Evolutionary conservation across 2,113 vertebrate species (phyloP), one percentile per base, ranked within the genome.

Genomic region (Boulengeromyrus knoepffleri): DNA sequence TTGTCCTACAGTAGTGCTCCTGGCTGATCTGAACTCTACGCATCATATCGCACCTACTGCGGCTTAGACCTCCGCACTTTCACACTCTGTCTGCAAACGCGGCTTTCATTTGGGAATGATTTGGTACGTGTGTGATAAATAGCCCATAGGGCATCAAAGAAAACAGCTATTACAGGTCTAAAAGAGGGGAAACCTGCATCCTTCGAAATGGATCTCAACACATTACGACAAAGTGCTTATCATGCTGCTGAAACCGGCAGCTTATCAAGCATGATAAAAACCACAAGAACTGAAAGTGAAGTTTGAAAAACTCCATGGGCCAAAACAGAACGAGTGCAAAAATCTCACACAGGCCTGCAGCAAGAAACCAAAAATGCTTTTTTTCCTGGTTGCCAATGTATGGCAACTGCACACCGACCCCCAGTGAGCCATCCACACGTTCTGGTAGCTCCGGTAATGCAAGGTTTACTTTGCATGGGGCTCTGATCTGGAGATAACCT

Each of bases 231-330:
- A 39, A 77, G 12, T 77, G 74, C 74, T 80, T 80, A 80, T 80
- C 74, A 1, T 13, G 15, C 36, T 42, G 36, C 74, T 80, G 36
- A 80, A 80, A 80, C 74, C 74, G 3, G 17, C 74, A 80, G 74
- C 74, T 80, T 80, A 80, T 80, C 74, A 19, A 70, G 74, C 74
- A 8, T 80, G 36, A 80, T 80, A 42, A 80, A 56, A 80, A 80
- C 74, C 74, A 80, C 36, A 80, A 80, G 36, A 80, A 42, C 74
- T 80, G 36, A 80, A 80, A 80, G 31, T 42, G 74, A 80, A 39
- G 36, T 80, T 80, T 39, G 17, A 80, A 17, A 80, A 80, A 42
- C 15, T 80, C 74, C 74, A 92, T 62, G 94, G 93, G 91, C 42
- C 70, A 58, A 74, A 62, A 88, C 92, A 46, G 47, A 84, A 49